A percentile compares a stretch with the other conserved stretches of the same genome.
Evolutionary conservation across 2,113 vertebrate genomes (phyloP).

Genomic region (Gymnogyps californianus): DNA sequence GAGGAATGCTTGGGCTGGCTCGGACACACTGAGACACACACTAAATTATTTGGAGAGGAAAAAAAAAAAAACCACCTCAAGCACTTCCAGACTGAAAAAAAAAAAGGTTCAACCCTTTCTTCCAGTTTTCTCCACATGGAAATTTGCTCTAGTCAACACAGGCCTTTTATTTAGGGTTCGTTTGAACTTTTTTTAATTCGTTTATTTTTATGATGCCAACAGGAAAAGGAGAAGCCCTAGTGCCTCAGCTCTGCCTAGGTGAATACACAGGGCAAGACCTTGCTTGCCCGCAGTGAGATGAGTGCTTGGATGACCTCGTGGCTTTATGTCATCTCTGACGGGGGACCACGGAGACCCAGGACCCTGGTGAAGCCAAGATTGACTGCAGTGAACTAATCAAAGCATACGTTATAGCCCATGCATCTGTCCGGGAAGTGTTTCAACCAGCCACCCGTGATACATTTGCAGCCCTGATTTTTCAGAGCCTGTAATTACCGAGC

Average conservation of each 20-base stretch:
- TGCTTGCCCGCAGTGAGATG: background rate
- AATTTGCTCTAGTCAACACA: background rate
- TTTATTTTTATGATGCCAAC: background rate
- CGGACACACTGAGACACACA: background rate
- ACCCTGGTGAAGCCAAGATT: background rate
- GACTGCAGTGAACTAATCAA: background rate
- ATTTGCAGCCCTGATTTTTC: background rate
- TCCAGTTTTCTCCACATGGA: background rate
- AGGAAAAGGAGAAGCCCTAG: background rate
- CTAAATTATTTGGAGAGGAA: background rate
- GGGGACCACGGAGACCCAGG: background rate
- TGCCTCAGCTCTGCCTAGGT: background rate
- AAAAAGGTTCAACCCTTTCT: background rate
- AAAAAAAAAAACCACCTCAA: background rate
- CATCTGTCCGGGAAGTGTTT: background rate
- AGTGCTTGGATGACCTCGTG: rapidly evolving
- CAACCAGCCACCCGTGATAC: background rate
- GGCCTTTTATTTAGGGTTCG: background rate
- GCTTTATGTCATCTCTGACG: background rate
- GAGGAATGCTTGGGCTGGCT: background rate
- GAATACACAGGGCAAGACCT: background rate
- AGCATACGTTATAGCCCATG: background rate
- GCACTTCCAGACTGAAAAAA: background rate
- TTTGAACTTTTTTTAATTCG: background rate
- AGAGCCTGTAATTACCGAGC: background rate